These are phyloP conservation scores for Oophaga sylvatica DNA, from an alignment of 2,797 vertebrate species.

Conservation along the genomic window DNA sequence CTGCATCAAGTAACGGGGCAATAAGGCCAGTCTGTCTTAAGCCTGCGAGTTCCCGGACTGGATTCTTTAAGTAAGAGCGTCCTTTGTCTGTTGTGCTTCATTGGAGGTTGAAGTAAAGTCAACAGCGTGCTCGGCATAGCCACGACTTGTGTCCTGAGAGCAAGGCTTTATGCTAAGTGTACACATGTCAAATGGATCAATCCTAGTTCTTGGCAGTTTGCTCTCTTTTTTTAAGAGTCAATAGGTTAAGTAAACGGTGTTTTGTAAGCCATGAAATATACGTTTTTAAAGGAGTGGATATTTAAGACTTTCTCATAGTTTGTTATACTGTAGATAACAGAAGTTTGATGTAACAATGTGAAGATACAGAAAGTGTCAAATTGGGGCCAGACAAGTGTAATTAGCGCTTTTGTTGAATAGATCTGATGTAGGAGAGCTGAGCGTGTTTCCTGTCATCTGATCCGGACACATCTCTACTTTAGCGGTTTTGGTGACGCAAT, in stretches of 20 bases:
- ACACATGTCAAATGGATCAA: not conserved
- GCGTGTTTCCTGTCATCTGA: not conserved
- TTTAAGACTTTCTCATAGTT: not conserved
- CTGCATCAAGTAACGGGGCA: slow-evolving; percentile 23
- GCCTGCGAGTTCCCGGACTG: not conserved
- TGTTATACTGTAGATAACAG: no score
- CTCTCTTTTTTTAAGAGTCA: not conserved
- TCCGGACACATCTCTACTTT: not conserved
- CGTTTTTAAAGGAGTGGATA: not conserved
- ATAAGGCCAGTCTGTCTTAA: slow-evolving; percentile 26
- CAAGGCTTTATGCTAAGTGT: not conserved
- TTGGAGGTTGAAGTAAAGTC: slow-evolving; percentile 18
- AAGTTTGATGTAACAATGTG: no score
- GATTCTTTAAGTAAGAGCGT: slow-evolving; percentile 32
- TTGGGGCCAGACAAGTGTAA: no score
- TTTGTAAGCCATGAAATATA: not conserved
- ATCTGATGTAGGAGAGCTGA: not conserved
- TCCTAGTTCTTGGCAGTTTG: not conserved
- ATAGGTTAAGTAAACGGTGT: not conserved
- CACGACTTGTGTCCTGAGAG: not conserved
- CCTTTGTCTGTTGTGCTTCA: slow-evolving; percentile 31
- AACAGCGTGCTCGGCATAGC: not conserved
- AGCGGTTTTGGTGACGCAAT: not conserved
- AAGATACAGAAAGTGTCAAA: no score
- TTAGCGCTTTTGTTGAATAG: no score